Evolutionary conservation across 2,888 invertebrate genomes (phyloP).

Genomic region (Drosophila flavopinicola): DNA sequence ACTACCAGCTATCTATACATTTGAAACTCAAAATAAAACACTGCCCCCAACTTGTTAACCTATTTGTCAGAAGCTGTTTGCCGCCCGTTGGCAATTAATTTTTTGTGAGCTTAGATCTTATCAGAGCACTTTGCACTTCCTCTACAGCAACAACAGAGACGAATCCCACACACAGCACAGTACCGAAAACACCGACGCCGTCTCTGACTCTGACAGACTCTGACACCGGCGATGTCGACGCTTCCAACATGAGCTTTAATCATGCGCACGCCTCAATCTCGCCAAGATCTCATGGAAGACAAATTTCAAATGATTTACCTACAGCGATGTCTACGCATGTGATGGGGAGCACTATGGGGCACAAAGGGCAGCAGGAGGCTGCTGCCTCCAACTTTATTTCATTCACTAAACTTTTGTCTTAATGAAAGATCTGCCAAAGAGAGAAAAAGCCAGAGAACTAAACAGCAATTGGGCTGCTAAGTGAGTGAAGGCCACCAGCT

Average conservation of each 20-base stretch:
- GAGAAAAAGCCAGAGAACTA: slow-evolving; percentile 19
- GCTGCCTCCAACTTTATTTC: slow-evolving; percentile 54
- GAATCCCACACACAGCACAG: slow-evolving; percentile 36
- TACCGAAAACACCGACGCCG: slow-evolving; percentile 34
- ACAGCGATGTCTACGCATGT: slow-evolving; percentile 58
- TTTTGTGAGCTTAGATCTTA: slow-evolving; percentile 59
- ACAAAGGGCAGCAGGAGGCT: slow-evolving; percentile 4
- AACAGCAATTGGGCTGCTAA: slow-evolving; percentile 41
- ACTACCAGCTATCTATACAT: background rate
- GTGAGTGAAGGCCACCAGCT: slow-evolving; percentile 64
- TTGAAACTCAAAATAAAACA: slow-evolving; percentile 4
- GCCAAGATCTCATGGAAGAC: slow-evolving; percentile 69
- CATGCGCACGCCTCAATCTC: slow-evolving; percentile 75
- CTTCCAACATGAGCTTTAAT: slow-evolving; percentile 67
- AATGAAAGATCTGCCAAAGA: slow-evolving; percentile 70
- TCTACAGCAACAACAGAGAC: slow-evolving; percentile 48
- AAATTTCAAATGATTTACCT: slow-evolving; percentile 78
- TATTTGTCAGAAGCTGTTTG: slow-evolving; percentile 44
- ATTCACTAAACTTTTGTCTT: slow-evolving; percentile 74
- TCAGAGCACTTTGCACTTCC: slow-evolving; percentile 75
- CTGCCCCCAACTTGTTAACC: slow-evolving; percentile 58
- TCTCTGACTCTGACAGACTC: slow-evolving; percentile 12
- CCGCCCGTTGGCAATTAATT: slow-evolving; percentile 62
- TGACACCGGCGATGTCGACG: slow-evolving; percentile 32
- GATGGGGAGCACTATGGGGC: slow-evolving; percentile 8